These are phyloP conservation scores for Magallana nippona DNA, from an alignment of 2,888 invertebrate genomes.

Conservation along the genomic window DNA sequence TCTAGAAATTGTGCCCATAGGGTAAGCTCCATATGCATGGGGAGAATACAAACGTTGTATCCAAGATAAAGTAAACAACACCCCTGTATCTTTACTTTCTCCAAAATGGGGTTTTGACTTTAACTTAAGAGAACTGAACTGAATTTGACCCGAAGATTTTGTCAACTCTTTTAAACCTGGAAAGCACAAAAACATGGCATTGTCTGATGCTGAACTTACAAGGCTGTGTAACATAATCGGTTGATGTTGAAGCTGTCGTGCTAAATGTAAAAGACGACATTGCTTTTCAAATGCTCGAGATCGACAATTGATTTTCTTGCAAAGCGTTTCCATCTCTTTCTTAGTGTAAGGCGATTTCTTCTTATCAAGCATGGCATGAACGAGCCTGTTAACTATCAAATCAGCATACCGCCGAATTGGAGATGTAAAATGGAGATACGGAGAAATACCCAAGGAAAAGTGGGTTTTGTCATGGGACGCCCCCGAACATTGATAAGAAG, in stretches of 20 bases:
- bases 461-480: conserved; percentile 44
- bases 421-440: conserved; percentile 64
- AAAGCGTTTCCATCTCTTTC: conserved; percentile 57
- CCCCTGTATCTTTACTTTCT: conserved; percentile 42
- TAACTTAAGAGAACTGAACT: conserved; percentile 56
- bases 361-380: conserved; percentile 52
- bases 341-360: conserved; percentile 53
- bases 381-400: conserved; percentile 57
- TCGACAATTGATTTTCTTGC: conserved; percentile 58
- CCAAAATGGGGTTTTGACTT: conserved; percentile 55
- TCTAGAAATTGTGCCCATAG: neutral
- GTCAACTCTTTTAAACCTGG: conserved; percentile 55
- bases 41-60: conserved; percentile 55
- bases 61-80: conserved; percentile 56
- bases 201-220: conserved; percentile 55
- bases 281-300: conserved; percentile 59
- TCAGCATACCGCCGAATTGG: conserved; percentile 64
- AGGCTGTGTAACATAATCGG: conserved; percentile 55
- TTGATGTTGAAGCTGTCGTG: conserved; percentile 52
- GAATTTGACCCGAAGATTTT: conserved; percentile 51
- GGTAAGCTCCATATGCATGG: conserved; percentile 1
- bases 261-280: conserved; percentile 54
- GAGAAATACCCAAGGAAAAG: conserved; percentile 52
- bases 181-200: conserved; percentile 53
- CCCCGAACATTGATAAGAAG: conserved; percentile 46